Evolutionary conservation across 2,113 vertebrate genomes (phyloP), one percentile per base, ranked within the genome.

Genomic region (Connochaetes taurinus): DNA sequence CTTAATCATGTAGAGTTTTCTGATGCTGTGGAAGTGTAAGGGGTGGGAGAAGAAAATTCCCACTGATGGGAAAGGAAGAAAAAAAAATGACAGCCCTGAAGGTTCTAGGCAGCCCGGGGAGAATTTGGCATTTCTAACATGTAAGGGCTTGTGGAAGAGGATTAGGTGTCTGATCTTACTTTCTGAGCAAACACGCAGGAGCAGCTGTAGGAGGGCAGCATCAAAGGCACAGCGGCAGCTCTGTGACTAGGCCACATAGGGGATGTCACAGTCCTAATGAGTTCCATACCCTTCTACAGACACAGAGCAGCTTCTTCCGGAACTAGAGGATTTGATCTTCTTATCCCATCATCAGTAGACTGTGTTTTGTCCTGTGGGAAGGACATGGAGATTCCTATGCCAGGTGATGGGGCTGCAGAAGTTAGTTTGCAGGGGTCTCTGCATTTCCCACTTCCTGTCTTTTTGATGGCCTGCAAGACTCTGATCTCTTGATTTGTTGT

Each of bases 201-300:
- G 86, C 95, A 90, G 92, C 96, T 98, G 96, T 27, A 64, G 58
- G 57, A 14, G 13, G 91, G 91, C 5, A 0, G 64, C 94, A 93
- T 94, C 86, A 94, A 97, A 97, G 82, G 96, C 96, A 17, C 81
- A 27, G 58, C 71, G 91, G 93, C 85, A 89, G 84, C 64, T 74
- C 78, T 0, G 1, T 78, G 97, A 81, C 82, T 15, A 45, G 90
- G 62, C 74, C 21, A 6, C 58, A 45, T 31, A 0, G 1, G 94
- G 90, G 80, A 91, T 95, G 95, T 91, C 85, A 43, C 1, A 27
- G 81, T 78, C 5, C 90, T 91, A 78, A 96, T 80, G 92, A 88
- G 53, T 82, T 86, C 92, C 88, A 91, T 62, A 62, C 33, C 64
- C 76, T 95, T 50, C 90, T 92, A 45, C 91, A 96, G 96, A 71